phyloP scores from a whole-genome alignment of 2,888 invertebrate species.

The Encarsia formosa region DNA sequence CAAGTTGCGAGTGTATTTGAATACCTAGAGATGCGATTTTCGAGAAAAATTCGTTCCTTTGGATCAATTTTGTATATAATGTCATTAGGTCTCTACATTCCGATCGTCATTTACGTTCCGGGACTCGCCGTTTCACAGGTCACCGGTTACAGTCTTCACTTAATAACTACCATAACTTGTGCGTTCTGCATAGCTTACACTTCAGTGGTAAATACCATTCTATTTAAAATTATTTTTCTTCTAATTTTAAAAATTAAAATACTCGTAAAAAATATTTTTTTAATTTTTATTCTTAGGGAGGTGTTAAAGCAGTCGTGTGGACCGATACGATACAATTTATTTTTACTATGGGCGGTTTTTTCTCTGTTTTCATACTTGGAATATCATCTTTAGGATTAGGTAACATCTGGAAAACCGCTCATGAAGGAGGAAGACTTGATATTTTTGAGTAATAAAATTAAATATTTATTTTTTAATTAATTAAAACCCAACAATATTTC shows the following conservation, averaged over 20 bases:
- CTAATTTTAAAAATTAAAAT: no score
- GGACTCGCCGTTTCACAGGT: conserved; percentile 68
- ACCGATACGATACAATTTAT: conserved; percentile 60
- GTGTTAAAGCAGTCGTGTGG: conserved; percentile 65
- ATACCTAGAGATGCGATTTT: conserved; percentile 63
- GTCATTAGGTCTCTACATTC: conserved; percentile 58
- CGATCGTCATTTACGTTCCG: conserved; percentile 68
- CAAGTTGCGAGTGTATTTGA: conserved; percentile 68
- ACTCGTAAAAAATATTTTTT: no score
- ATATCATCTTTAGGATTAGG: conserved; percentile 56
- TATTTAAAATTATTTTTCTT: neutral
- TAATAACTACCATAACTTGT: conserved; percentile 65
- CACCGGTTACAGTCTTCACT: conserved; percentile 63
- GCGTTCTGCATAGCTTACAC: conserved; percentile 72
- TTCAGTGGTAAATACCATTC: conserved; percentile 55
- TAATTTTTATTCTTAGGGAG: conserved; percentile 48
- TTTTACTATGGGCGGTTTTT: conserved; percentile 55
- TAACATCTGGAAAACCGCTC: conserved; percentile 58
- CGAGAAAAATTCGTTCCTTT: conserved; percentile 57
- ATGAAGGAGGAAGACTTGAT: conserved; percentile 57
- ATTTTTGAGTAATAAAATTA: conserved; percentile 56
- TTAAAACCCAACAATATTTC: no score
- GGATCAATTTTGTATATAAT: conserved; percentile 60
- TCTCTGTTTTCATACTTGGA: conserved; percentile 59
- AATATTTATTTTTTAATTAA: neutral